phyloP scores from a whole-genome alignment of 2,888 invertebrate genomes.

The Xanthia togata region DNA sequence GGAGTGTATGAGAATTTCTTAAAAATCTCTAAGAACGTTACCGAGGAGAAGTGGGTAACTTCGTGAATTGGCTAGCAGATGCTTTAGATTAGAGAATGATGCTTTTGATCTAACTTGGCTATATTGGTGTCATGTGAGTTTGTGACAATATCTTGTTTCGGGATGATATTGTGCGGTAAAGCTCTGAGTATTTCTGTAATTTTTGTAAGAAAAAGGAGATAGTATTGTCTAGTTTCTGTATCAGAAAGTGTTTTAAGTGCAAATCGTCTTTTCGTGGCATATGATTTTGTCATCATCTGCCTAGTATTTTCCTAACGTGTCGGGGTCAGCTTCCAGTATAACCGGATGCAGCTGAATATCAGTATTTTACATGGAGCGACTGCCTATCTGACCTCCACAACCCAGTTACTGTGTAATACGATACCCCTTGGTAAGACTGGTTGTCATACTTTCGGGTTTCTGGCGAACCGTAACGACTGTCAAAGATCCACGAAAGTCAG shows the following conservation, averaged over 20 bases:
- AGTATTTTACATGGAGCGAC: too few relatives aligned
- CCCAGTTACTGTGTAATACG: too few relatives aligned
- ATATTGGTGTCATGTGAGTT: slow-evolving; percentile 36
- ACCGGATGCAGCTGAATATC: too few relatives aligned
- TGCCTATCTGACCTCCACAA: too few relatives aligned
- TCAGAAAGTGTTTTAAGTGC: background rate
- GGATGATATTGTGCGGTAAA: background rate
- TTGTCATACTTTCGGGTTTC: too few relatives aligned
- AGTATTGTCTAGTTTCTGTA: background rate
- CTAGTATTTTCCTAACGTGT: too few relatives aligned
- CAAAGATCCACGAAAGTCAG: too few relatives aligned
- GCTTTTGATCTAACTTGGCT: slow-evolving; percentile 38
- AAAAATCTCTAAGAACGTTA: slow-evolving; percentile 53
- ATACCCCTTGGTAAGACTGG: too few relatives aligned
- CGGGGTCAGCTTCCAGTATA: too few relatives aligned
- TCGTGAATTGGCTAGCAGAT: slow-evolving; percentile 49
- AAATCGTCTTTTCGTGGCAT: background rate
- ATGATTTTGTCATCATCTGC: too few relatives aligned
- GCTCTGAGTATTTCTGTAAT: background rate
- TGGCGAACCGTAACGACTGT: too few relatives aligned
- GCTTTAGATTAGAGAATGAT: slow-evolving; percentile 22
- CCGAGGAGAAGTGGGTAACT: slow-evolving; percentile 48
- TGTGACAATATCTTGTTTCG: slow-evolving; percentile 29
- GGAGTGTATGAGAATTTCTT: slow-evolving; percentile 52
- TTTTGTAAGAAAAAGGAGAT: background rate